Base-by-base conservation (phyloP, 1,140 invertebrate genomes). In the Cephus cinctus region DNA sequence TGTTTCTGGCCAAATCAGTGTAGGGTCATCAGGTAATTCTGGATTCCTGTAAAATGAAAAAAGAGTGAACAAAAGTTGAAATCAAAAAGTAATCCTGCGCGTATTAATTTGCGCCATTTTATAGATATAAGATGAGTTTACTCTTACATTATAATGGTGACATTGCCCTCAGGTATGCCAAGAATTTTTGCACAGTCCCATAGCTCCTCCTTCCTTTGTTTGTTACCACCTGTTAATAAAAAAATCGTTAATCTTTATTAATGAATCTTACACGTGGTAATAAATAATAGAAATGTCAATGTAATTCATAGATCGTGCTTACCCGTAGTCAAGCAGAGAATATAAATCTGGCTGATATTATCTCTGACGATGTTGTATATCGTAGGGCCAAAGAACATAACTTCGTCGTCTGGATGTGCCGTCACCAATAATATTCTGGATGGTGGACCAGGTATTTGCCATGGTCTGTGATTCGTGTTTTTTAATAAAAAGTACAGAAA, bases 331-430 rank as follows among this genome's bases (percentile, higher is more conserved):
- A 98, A 76, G 75, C 94, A 98, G 14, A 98, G 76, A 16, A 98
- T 56, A 69, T 89, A 88, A 32, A 96, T 79, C 56, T 81, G 76
- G 58, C 76, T 85, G 57, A 75, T 79, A 54, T 78, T 79, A 22
- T 83, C 78, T 59, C 79, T 83, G n/a, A 72, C 74, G 25, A 86
- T 80, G 68, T 80, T 83, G 50, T 92, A 79, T 48, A 98, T 85
- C 15, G 92, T 84, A 5, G 96, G 96, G 0, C 92, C 92, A 73
- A 98, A 98, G 73, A 98, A 98, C 96, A 98, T 98, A 53, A 91
- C 93, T 71, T 98, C 96, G 67, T 96, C 93, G 75, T 98, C 96
- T 5, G 96, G 96, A 81, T 98, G 96, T 16, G 95, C 94, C 9
- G 83, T 91, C 0, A 97, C 83, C 23, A 98, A 68, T 12, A 98